These are phyloP conservation scores for Ciconia stormi DNA, from an alignment of 2,113 vertebrate species.

Conservation along the genomic window DNA sequence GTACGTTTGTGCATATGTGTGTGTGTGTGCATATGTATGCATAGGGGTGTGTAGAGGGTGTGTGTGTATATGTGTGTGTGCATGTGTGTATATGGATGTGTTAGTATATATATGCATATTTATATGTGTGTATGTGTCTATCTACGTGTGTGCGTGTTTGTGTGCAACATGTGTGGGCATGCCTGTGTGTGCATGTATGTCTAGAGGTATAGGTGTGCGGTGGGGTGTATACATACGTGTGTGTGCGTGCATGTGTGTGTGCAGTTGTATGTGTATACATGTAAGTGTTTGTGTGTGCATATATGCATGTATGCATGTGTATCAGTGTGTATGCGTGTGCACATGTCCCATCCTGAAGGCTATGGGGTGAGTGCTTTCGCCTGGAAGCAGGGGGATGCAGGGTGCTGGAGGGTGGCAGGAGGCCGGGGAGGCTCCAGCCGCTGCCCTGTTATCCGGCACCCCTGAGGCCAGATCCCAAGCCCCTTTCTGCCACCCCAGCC, in stretches of 20 bases:
- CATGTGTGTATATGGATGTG: neutral
- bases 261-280: neutral
- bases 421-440: neutral
- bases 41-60: too few species aligned
- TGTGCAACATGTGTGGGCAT: too few species aligned
- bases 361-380: accelerated
- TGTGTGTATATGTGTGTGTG: neutral
- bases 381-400: accelerated
- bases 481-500: accelerated
- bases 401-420: neutral
- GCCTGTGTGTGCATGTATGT: neutral
- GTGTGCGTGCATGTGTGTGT: neutral
- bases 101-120: accelerated
- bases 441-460: accelerated
- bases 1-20: too few species aligned
- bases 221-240: too few species aligned
- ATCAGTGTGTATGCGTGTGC: accelerated
- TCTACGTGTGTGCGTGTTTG: neutral
- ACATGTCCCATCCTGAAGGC: accelerated
- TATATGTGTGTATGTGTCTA: neutral
- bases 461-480: neutral
- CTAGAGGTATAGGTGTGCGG: too few species aligned
- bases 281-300: neutral
- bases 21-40: accelerated
- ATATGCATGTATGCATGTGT: neutral